phyloP scores from a whole-genome alignment of 1,140 invertebrate genomes.

The Aethina tumida region DNA sequence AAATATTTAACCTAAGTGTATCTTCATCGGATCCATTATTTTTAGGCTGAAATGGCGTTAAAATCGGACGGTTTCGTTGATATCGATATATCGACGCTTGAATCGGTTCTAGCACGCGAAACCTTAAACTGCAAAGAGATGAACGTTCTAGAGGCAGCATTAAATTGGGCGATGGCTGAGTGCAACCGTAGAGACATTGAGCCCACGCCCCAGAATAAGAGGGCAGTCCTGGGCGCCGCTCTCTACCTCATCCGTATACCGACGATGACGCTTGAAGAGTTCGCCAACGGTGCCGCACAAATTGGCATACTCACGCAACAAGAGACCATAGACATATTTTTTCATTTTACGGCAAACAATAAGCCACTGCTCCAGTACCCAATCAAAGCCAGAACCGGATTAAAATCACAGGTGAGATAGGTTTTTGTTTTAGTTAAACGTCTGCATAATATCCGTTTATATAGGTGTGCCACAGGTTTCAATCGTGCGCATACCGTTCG shows the following conservation, averaged over 20 bases:
- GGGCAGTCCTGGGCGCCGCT: conserved; percentile 63
- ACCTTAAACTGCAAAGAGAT: conserved; percentile 88
- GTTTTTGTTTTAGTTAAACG: background rate
- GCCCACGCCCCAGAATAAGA: conserved; percentile 57
- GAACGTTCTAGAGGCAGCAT: conserved; percentile 78
- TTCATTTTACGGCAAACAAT: conserved; percentile 72
- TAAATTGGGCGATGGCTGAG: conserved; percentile 81
- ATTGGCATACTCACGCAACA: conserved; percentile 77
- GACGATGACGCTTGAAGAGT: conserved; percentile 83
- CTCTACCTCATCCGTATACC: conserved; percentile 81
- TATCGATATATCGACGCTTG: conserved; percentile 80
- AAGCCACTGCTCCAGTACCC: conserved; percentile 78
- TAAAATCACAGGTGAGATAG: conserved; percentile 70
- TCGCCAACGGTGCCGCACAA: conserved; percentile 83
- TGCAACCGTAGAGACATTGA: conserved; percentile 71
- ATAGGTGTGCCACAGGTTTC: conserved; percentile 86
- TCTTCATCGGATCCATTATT: conserved; percentile 27
- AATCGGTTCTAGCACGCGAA: conserved; percentile 77
- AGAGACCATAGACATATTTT: conserved; percentile 87
- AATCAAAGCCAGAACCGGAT: conserved; percentile 67
- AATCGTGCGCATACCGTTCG: conserved; percentile 89
- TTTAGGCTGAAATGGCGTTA: conserved; percentile 84
- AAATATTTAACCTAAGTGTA: no score
- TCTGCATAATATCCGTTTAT: background rate
- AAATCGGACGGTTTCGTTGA: conserved; percentile 88